A percentile compares a stretch with the other conserved stretches of the same genome.
phyloP scores from a whole-genome alignment of 64 coral and sea anemone species.

The Pocillopora damicornis region DNA sequence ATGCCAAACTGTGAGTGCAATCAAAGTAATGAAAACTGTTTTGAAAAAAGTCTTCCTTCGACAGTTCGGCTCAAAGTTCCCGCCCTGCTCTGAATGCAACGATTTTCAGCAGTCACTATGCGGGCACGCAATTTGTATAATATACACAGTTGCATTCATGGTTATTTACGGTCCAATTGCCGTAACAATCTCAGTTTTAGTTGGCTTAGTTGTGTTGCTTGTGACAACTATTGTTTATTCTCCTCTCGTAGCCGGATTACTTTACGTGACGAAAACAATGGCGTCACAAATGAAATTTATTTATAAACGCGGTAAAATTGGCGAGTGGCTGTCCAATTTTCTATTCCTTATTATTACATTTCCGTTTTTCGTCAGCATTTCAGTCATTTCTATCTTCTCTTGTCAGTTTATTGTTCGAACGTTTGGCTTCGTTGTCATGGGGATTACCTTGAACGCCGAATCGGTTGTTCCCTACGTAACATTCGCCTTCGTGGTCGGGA shows the following conservation, averaged over 20 bases:
- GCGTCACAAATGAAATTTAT: background rate
- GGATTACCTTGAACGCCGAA: constrained; percentile 48
- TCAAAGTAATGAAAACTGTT: background rate
- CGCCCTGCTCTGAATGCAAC: background rate
- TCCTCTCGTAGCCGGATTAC: background rate
- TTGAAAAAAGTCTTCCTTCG: background rate
- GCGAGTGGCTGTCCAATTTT: no score
- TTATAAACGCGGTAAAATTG: background rate
- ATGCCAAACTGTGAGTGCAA: background rate
- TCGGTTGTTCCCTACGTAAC: constrained; percentile 26
- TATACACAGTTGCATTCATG: background rate
- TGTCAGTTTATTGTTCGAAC: constrained; percentile 43
- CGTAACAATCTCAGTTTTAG: background rate
- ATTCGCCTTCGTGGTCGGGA: constrained; percentile 38
- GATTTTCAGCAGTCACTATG: background rate
- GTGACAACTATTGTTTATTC: constrained; percentile 4
- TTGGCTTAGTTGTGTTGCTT: background rate
- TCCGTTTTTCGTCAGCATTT: background rate
- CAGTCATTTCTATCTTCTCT: constrained; percentile 4
- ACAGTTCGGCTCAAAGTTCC: no score
- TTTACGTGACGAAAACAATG: background rate
- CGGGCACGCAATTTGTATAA: constrained; percentile 6
- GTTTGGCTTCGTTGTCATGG: constrained; percentile 45
- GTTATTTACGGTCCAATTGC: constrained; percentile 27
- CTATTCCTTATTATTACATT: background rate